Base-by-base conservation (phyloP, 2,797 vertebrate species). In the Lagodon rhomboides region DNA sequence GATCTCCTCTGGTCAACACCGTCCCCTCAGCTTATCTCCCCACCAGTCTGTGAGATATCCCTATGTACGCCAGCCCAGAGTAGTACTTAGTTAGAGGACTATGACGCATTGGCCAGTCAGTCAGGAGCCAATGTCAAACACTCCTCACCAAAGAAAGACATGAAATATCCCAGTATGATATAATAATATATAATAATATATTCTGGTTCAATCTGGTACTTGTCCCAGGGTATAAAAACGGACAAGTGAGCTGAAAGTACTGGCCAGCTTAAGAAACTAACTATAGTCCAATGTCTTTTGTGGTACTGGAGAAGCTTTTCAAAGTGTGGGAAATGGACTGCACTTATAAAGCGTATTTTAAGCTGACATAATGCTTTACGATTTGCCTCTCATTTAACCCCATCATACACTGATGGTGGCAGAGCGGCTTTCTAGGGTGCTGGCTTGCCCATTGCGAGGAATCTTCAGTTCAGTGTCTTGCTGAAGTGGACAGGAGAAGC, bases 11-110 rank as follows among this genome's bases (percentile, higher is more conserved):
- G 78, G 72, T 77, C 75, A 74, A 56, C 64, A 75, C 74, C 5
- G 38, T 34, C 68, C 68, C 79, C 72, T 77, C 76, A 73, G 68
- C 82, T 92, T 91, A 91, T 91, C 92, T 86, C 27, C 76, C 68
- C 34, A 47, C 54, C 67, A 71, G 81, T 71, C 73, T 73, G 75
- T 70, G 56, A 87, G 81, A 87, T 81, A 85, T 73, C 20, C 41
- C 50, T 68, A 46, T 79, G 73, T 87, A 71, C 47, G 22, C 74
- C 83, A 69, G 87, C 67, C 72, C 65, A 62, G 60, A 25, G 55
- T 43, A 70, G n/a, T 61, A 64, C 64, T 80, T 69, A 44, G 27
- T 25, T 58, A 27, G 72, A 77, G 68, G 68, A 76, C n/a, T 56
- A 18, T 23, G n/a, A 82, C 43, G 76, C 49, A 5, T 10, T 56